Conservation (phyloP, 2,888 invertebrate species). For the Boloria euphrosyne region DNA sequence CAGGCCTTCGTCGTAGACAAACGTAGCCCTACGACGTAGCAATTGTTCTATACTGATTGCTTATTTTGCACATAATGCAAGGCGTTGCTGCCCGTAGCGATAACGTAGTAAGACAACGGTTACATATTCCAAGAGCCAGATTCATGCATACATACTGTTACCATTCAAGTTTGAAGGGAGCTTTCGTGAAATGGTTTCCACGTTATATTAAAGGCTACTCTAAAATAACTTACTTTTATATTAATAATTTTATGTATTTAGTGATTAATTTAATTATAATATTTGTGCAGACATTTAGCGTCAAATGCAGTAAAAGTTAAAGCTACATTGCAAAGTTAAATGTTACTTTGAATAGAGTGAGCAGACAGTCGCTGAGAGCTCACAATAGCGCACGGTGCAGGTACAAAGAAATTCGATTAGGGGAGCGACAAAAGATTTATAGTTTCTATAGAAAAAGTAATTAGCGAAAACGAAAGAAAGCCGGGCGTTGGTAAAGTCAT, state of each 20-base stretch:
- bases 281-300: background rate
- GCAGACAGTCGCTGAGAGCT: slow-evolving; percentile 24
- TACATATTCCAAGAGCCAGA: background rate
- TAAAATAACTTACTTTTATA: background rate
- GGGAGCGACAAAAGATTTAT: slow-evolving; percentile 62
- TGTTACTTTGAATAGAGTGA: slow-evolving; percentile 13
- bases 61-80: slow-evolving; percentile 28
- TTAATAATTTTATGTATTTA: background rate
- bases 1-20: slow-evolving; percentile 27
- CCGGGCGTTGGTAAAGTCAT: slow-evolving; percentile 77
- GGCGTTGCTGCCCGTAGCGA: slow-evolving; percentile 14
- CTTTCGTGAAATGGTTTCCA: background rate
- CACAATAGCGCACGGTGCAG: slow-evolving; percentile 39
- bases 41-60: slow-evolving; percentile 30
- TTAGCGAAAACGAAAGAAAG: slow-evolving; percentile 78
- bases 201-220: background rate
- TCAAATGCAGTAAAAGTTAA: background rate
- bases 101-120: slow-evolving; percentile 9
- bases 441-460: slow-evolving; percentile 76
- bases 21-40: slow-evolving; percentile 36
- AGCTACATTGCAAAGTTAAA: slow-evolving; percentile 19
- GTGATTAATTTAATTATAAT: background rate
- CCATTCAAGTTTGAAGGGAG: slow-evolving; percentile 4
- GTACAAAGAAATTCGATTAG: slow-evolving; percentile 46
- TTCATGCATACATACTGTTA: background rate